phyloP scores from a whole-genome alignment of 2,797 vertebrate species.

The Pseudochromis fuscus region DNA sequence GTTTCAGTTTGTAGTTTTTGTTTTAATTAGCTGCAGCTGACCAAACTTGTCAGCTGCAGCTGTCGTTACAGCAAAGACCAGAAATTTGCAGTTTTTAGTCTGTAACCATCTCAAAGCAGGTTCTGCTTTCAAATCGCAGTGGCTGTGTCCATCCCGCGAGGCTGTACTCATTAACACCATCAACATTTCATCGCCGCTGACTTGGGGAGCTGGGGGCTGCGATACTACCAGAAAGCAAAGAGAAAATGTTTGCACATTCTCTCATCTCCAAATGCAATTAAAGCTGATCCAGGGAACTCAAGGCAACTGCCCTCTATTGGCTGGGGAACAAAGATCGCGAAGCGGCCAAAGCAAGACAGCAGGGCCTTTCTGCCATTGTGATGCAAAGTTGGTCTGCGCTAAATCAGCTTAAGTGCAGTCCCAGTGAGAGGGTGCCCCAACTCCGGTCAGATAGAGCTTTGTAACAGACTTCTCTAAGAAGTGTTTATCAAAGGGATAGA shows the following conservation, averaged over 20 bases:
- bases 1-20: no score
- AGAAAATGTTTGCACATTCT: conserved; percentile 49
- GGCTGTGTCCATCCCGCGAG: no score
- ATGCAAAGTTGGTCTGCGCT: conserved; percentile 69
- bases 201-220: not conserved
- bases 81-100: no score
- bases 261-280: conserved; percentile 68
- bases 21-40: no score
- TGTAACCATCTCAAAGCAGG: no score
- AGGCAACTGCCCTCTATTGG: conserved; percentile 22
- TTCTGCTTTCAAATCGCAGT: no score
- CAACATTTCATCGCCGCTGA: conserved; percentile 13
- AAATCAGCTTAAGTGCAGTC: conserved; percentile 60
- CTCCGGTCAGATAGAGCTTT: conserved; percentile 53
- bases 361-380: conserved; percentile 67
- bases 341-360: conserved; percentile 39
- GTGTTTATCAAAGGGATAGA: conserved; percentile 42
- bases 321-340: conserved; percentile 34
- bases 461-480: conserved; percentile 35
- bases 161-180: not conserved
- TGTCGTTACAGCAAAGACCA: no score
- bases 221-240: conserved; percentile 17
- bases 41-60: no score
- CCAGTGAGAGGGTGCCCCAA: conserved; percentile 55
- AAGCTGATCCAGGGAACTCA: conserved; percentile 42